Evolutionary conservation across 2,888 invertebrate species (phyloP), one percentile per base, ranked within the genome.

Genomic region (Plagodis dolabraria): DNA sequence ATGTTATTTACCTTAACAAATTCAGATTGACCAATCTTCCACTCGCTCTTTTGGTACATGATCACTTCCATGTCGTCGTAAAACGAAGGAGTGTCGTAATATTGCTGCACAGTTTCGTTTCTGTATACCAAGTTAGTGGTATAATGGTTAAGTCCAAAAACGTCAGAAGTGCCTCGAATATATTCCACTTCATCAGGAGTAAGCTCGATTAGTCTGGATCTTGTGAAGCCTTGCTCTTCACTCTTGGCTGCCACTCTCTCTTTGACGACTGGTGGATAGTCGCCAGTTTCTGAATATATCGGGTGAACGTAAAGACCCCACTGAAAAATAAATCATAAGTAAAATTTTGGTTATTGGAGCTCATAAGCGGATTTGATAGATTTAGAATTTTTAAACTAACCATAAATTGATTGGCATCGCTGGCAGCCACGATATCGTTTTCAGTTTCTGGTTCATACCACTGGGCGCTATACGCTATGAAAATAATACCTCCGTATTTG

Each of bases 91-190:
- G 50, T 42, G 0, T 60, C 61, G 47, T 72, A 70, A 55, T 64
- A 58, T 11, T 69, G 69, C 1, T 59, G n/a, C 0, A 66, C 64
- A 2, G 76, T 70, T 40, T 72, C 75, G 49, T 82, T 80, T 51
- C 80, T 78, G 53, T 80, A 80, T 33, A 79, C 71, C n/a, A 73
- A 49, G 0, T 8, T 76, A 0, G 93, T 85, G 0, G 94, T 93
- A 78, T 96, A 96, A 58, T 94, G 93, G 72, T 96, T 96, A 12
- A 96, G 77, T 6, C 95, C 82, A 22, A 82, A 80, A 50, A 76
- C 72, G 50, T 86, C 85, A 0, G 80, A 74, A 0, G 76, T 76
- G 11, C 84, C 83, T 33, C 67, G 72, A n/a, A 86, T 68, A 56
- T 77, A 80, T 5, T 74, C 69, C 0, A 81, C 68, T 80, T 93